Evolutionary conservation across 2,113 vertebrate species (phyloP).

Genomic region (Morphnarchus princeps): DNA sequence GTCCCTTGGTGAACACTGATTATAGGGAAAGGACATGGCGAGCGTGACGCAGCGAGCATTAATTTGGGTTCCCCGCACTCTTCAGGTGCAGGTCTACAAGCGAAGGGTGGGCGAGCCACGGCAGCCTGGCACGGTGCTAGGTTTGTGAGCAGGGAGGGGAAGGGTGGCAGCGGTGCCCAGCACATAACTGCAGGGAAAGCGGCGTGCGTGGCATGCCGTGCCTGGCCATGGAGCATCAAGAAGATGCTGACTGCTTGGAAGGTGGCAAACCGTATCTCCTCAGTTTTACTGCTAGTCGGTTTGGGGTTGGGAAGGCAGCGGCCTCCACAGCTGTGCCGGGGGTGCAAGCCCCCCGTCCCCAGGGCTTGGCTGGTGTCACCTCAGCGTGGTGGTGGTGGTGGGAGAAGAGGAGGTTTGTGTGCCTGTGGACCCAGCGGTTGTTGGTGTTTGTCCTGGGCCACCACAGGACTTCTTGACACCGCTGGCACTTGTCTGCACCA

Average conservation of each 20-base stretch:
- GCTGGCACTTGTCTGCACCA: background rate
- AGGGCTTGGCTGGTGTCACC: background rate
- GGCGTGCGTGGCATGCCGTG: background rate
- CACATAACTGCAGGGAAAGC: background rate
- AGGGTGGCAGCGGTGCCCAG: background rate
- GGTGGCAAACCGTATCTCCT: background rate
- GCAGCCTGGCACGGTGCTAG: fast-evolving
- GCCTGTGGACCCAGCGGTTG: background rate
- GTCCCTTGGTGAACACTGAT: background rate
- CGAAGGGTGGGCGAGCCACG: fast-evolving
- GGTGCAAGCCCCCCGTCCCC: background rate
- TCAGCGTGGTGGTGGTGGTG: fast-evolving
- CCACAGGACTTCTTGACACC: background rate
- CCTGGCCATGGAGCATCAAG: background rate
- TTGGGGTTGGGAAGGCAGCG: background rate
- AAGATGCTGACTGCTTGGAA: fast-evolving
- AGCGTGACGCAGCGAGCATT: fast-evolving
- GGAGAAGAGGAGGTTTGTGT: background rate
- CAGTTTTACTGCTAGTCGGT: background rate
- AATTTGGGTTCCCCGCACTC: background rate
- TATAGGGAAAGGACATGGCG: background rate
- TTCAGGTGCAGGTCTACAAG: background rate
- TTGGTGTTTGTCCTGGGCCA: background rate
- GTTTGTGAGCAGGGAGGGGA: background rate
- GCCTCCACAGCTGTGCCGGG: background rate